A percentile compares a stretch with the other conserved stretches of the same genome.
phyloP scores from a whole-genome alignment of 1,140 invertebrate species.

The Megalonaias nervosa region DNA sequence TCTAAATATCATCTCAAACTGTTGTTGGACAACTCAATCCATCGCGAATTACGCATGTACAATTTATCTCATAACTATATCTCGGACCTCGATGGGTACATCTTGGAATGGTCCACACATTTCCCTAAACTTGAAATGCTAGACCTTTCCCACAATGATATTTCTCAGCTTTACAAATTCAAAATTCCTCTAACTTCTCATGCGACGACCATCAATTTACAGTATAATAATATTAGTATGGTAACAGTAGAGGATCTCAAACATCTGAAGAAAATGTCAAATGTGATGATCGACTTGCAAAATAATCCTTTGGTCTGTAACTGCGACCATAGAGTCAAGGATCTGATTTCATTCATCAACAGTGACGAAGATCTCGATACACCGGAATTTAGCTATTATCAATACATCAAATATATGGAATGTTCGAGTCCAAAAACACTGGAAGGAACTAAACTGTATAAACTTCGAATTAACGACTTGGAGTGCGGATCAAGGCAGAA shows the following conservation, averaged over 20 bases:
- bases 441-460: slow-evolving; percentile 26
- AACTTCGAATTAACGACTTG: slow-evolving; percentile 23
- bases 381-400: slow-evolving; percentile 32
- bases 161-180: slow-evolving; percentile 37
- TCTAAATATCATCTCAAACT: slow-evolving; percentile 38
- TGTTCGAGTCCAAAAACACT: slow-evolving; percentile 35
- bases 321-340: slow-evolving; percentile 33
- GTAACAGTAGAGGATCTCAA: slow-evolving; percentile 34
- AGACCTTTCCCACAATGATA: slow-evolving; percentile 46
- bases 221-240: slow-evolving; percentile 45
- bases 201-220: slow-evolving; percentile 36
- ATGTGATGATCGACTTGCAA: slow-evolving; percentile 40
- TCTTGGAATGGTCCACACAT: slow-evolving; percentile 39
- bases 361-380: slow-evolving; percentile 15
- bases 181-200: slow-evolving; percentile 17
- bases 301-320: slow-evolving; percentile 48
- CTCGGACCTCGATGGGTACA: slow-evolving; percentile 22
- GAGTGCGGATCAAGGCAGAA: slow-evolving; percentile 18
- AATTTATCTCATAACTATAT: slow-evolving; percentile 42
- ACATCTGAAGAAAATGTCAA: slow-evolving; percentile 22
- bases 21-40: slow-evolving; percentile 35
- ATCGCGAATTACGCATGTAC: slow-evolving; percentile 27
- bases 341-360: slow-evolving; percentile 35
- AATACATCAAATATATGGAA: slow-evolving; percentile 39
- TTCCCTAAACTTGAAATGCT: slow-evolving; percentile 45